A percentile compares a stretch with the other conserved stretches of the same genome.
phyloP scores from a whole-genome alignment of 2,113 vertebrate genomes.

The Urocolius indicus region DNA sequence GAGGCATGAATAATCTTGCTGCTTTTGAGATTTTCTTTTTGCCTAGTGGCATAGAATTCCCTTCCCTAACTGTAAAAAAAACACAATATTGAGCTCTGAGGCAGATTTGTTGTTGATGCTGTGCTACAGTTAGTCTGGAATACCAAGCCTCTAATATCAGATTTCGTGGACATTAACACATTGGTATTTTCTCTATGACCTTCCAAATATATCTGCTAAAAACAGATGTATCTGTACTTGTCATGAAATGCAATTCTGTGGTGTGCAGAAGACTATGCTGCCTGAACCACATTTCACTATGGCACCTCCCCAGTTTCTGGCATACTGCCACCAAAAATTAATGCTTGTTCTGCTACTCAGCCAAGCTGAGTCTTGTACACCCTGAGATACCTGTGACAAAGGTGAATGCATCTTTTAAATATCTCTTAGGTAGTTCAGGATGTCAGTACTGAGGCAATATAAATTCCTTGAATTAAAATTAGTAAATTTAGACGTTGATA shows the following conservation, averaged over 20 bases:
- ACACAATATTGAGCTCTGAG: neutral
- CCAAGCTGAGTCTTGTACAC: neutral
- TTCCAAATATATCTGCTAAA: neutral
- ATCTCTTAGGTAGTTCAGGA: neutral
- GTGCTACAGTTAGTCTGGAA: neutral
- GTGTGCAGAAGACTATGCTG: neutral
- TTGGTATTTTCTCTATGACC: neutral
- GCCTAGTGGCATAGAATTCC: neutral
- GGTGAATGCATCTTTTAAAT: neutral
- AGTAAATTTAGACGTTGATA: neutral
- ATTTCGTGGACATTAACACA: neutral
- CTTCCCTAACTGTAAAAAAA: neutral
- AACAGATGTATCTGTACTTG: neutral
- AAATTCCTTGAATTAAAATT: neutral
- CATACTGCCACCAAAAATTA: neutral
- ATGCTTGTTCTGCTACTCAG: neutral
- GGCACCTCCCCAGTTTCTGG: neutral
- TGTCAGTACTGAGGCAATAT: neutral
- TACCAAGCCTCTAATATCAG: neutral
- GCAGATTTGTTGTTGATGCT: neutral
- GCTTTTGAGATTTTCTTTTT: neutral
- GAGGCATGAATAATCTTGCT: slow-evolving; percentile 9
- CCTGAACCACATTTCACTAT: neutral
- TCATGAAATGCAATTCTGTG: neutral
- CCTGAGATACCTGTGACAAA: neutral